Percentiles rank a stretch among this genome's conserved stretches.
Conservation (phyloP, 1,140 invertebrate genomes). For the Lasioglossum baleicum region DNA sequence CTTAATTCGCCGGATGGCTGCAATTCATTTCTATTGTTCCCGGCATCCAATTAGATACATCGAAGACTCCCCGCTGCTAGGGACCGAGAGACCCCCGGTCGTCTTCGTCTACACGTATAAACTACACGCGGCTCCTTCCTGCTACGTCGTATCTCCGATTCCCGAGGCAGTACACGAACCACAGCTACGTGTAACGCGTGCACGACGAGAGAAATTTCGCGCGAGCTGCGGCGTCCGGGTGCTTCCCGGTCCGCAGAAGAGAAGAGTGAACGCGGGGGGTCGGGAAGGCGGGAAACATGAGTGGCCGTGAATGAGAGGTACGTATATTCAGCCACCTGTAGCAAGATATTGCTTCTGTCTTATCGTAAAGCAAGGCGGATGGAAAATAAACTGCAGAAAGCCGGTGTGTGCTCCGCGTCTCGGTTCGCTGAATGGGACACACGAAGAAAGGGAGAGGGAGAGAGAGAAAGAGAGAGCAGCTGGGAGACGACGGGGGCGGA, state of each 20-base stretch:
- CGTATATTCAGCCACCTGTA: slow-evolving; percentile 47
- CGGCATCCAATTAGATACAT: too few relatives aligned
- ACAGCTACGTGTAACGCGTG: slow-evolving; percentile 24
- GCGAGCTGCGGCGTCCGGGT: background rate
- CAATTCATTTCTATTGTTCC: background rate
- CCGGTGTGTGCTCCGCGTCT: slow-evolving; percentile 9
- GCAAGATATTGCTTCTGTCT: slow-evolving; percentile 48
- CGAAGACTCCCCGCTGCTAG: background rate
- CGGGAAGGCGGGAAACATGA: background rate
- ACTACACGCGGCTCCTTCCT: background rate
- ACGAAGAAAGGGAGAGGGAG: too few relatives aligned
- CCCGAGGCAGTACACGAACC: slow-evolving; percentile 1
- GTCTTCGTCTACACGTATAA: background rate
- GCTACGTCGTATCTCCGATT: background rate
- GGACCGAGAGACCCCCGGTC: background rate
- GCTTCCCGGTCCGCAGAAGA: too few relatives aligned
- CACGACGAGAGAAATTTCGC: slow-evolving; percentile 21
- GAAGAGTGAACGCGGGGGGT: background rate
- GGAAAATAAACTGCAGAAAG: slow-evolving; percentile 40
- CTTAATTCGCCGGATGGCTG: background rate
- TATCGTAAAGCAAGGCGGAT: slow-evolving; percentile 49
- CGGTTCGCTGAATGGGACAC: slow-evolving; percentile 26
- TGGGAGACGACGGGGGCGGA: too few relatives aligned
- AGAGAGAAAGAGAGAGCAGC: too few relatives aligned
- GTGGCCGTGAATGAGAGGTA: slow-evolving; percentile 31